These are phyloP conservation scores for Gasteruption jaculator DNA, from an alignment of 2,888 invertebrate species.

Conservation along the genomic window DNA sequence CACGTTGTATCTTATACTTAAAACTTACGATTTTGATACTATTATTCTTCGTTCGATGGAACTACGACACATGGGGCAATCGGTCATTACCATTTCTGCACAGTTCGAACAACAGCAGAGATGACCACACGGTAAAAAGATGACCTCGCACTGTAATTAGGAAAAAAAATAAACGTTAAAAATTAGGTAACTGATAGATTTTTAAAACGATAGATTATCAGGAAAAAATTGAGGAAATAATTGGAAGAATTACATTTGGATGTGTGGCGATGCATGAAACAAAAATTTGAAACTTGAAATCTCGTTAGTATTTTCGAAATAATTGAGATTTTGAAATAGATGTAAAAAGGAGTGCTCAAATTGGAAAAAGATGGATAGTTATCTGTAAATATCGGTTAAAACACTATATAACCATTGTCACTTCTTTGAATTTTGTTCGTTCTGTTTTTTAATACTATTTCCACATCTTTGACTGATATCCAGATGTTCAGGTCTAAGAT, in stretches of 20 bases:
- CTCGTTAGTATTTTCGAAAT: constrained; percentile 8
- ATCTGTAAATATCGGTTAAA: no score
- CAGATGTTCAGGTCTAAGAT: no score
- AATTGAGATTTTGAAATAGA: neutral
- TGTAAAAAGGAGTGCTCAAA: no score
- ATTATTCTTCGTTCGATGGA: constrained; percentile 66
- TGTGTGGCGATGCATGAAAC: no score
- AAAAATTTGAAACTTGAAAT: neutral
- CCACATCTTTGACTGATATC: no score
- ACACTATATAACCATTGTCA: no score
- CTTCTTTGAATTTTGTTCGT: no score
- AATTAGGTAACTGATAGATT: neutral
- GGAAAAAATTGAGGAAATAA: neutral
- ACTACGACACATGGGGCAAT: constrained; percentile 78
- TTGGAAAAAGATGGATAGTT: no score
- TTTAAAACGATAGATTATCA: neutral
- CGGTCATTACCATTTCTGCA: constrained; percentile 57
- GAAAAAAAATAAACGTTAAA: constrained; percentile 17
- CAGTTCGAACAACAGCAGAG: constrained; percentile 77
- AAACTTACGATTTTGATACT: no score
- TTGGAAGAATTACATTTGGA: no score
- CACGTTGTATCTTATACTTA: no score
- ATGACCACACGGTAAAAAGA: constrained; percentile 85
- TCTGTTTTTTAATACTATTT: no score
- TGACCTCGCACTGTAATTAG: constrained; percentile 64